Conservation (phyloP, 2,113 vertebrate genomes). For the Pelmatolapia mariae region DNA sequence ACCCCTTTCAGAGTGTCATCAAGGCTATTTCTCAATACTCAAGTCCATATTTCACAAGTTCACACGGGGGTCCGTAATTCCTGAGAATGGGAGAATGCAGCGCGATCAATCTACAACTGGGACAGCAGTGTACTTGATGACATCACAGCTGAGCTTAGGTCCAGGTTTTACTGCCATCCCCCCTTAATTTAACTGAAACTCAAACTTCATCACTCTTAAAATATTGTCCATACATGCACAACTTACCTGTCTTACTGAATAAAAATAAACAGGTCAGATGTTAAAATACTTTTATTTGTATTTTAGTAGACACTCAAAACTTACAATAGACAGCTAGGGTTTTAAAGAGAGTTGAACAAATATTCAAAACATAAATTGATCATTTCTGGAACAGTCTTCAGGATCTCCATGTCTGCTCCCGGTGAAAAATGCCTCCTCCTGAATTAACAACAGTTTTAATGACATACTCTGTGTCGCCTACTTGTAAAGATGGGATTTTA, state of each 20-base stretch:
- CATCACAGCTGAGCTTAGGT: background rate
- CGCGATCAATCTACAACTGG: background rate
- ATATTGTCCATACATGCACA: background rate
- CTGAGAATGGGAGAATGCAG: no score
- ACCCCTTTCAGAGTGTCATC: no score
- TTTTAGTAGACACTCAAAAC: background rate
- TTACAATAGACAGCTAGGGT: background rate
- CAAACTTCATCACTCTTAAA: background rate
- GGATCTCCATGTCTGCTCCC: background rate
- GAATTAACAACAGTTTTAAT: background rate
- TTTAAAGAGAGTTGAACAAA: background rate
- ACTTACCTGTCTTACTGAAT: background rate
- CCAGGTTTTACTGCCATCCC: background rate
- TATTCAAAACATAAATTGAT: background rate
- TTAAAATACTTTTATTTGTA: background rate
- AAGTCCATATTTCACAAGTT: no score
- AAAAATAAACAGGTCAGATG: background rate
- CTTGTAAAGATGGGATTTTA: background rate
- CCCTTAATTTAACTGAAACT: background rate
- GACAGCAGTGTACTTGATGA: background rate
- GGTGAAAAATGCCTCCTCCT: background rate
- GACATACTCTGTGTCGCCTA: background rate
- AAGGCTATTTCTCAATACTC: no score
- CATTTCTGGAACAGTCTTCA: background rate
- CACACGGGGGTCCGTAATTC: no score